Evolutionary conservation across 2,113 vertebrate species (phyloP).

Genomic region (Excalfactoria chinensis): DNA sequence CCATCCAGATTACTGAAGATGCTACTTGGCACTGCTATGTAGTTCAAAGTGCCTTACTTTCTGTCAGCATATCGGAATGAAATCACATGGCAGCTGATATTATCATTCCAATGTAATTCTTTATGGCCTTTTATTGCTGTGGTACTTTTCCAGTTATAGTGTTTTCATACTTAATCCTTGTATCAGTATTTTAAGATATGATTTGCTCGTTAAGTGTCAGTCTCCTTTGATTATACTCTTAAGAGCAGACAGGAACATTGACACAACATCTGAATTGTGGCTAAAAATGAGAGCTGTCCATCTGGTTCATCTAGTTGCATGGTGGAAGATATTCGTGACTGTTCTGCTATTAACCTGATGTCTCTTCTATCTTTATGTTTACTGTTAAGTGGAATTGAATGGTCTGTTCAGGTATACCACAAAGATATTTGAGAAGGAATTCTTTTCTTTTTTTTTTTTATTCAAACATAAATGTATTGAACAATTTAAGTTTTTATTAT

Average conservation of each 20-base stretch:
- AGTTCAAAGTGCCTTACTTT: neutral
- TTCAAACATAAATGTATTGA: neutral
- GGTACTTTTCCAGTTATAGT: neutral
- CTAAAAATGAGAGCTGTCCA: neutral
- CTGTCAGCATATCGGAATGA: rapidly evolving
- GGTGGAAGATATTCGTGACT: neutral
- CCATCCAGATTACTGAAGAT: neutral
- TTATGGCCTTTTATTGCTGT: neutral
- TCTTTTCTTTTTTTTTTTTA: neutral
- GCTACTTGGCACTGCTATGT: neutral
- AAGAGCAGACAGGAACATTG: neutral
- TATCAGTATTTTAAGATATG: neutral
- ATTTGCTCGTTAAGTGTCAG: neutral
- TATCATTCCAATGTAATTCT: neutral
- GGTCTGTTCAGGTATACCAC: neutral
- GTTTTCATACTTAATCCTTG: neutral
- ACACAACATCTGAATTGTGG: neutral
- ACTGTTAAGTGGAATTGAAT: neutral
- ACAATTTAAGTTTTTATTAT: neutral
- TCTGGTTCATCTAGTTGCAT: neutral
- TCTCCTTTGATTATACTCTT: rapidly evolving
- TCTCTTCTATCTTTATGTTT: neutral
- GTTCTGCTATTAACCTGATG: neutral
- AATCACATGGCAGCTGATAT: neutral
- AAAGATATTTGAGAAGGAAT: neutral